These are phyloP conservation scores for Melanocharis versteri DNA, from an alignment of 2,113 vertebrate species.

Conservation along the genomic window DNA sequence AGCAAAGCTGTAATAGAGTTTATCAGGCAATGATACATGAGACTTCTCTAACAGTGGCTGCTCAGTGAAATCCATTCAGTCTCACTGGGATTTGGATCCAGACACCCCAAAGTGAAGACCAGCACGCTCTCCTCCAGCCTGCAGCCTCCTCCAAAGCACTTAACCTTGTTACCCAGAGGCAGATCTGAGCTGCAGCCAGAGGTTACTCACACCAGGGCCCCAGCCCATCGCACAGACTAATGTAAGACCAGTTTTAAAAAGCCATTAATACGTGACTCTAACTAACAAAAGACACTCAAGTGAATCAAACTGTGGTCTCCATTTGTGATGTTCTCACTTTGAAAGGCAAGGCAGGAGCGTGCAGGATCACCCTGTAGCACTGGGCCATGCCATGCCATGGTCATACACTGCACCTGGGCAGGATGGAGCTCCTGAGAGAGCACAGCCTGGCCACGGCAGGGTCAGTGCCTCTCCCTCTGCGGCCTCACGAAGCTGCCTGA, in stretches of 20 bases:
- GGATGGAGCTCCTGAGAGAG: neutral
- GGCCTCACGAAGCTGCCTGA: fast-evolving
- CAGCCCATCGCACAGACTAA: neutral
- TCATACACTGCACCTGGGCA: neutral
- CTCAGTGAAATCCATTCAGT: neutral
- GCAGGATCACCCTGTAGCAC: neutral
- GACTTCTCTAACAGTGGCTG: neutral
- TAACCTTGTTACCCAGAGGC: neutral
- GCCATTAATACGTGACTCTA: neutral
- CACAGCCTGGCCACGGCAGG: neutral
- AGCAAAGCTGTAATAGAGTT: neutral
- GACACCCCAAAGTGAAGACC: neutral
- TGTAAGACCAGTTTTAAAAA: neutral
- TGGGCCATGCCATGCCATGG: fast-evolving
- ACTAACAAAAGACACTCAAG: neutral
- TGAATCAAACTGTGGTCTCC: neutral
- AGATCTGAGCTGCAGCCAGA: neutral
- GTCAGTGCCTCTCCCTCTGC: fast-evolving
- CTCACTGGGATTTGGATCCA: neutral
- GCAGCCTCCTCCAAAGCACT: neutral
- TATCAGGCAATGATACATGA: neutral
- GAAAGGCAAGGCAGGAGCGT: neutral
- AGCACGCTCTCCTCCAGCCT: neutral
- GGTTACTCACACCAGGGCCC: neutral
- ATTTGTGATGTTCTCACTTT: neutral